Conservation (phyloP, 2,113 vertebrate species). For the Xiphorhynchus elegans region DNA sequence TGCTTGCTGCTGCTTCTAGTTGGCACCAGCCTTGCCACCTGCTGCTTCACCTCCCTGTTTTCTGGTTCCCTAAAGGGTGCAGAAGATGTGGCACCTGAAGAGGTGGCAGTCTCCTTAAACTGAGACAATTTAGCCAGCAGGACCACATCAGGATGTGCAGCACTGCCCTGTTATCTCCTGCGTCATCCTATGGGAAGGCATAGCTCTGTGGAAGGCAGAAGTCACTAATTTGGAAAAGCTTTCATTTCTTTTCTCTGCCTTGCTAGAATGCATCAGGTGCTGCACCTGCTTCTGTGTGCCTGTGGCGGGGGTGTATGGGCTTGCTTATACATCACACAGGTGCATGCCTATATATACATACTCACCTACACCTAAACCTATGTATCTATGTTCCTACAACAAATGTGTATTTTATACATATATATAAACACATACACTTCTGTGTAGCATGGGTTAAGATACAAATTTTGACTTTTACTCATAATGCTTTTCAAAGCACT, state of each 20-base stretch:
- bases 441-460: neutral
- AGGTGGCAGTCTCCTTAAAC: neutral
- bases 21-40: neutral
- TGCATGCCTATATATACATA: fast-evolving
- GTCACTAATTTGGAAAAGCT: neutral
- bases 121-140: neutral
- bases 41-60: neutral
- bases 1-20: neutral
- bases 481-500: neutral
- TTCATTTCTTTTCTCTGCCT: neutral
- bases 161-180: neutral
- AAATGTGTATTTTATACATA: neutral
- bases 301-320: too few relatives aligned
- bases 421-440: neutral
- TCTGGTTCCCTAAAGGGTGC: slow-evolving; percentile 10
- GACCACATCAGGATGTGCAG: neutral
- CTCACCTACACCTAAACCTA: neutral
- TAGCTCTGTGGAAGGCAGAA: neutral
- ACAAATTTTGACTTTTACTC: neutral
- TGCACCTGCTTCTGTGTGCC: neutral
- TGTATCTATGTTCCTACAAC: neutral
- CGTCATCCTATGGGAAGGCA: neutral
- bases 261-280: neutral
- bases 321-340: neutral
- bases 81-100: neutral